These are phyloP conservation scores for Pardalotus punctatus DNA, from an alignment of 2,113 vertebrate species.

Conservation along the genomic window DNA sequence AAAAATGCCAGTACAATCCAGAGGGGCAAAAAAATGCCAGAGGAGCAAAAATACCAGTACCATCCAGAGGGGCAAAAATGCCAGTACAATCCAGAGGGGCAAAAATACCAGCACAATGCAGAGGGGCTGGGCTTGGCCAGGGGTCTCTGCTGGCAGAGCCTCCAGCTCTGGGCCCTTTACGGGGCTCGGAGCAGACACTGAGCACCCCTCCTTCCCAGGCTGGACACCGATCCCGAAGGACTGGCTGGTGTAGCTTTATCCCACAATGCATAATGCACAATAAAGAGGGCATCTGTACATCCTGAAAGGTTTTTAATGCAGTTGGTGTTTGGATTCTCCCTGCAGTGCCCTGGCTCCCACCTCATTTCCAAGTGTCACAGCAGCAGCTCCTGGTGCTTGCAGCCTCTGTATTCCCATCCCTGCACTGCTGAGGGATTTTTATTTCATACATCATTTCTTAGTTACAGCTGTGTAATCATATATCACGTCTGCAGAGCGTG, in stretches of 20 bases:
- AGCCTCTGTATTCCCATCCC: neutral
- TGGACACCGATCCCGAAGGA: neutral
- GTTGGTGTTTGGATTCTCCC: neutral
- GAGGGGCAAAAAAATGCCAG: no score
- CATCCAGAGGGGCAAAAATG: neutral
- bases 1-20: no score
- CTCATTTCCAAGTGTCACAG: neutral
- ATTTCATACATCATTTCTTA: constrained; percentile 40
- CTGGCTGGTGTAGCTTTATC: neutral
- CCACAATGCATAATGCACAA: neutral
- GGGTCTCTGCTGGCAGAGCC: neutral
- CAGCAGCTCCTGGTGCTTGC: neutral
- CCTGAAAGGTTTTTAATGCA: neutral
- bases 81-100: no score
- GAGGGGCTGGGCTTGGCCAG: neutral
- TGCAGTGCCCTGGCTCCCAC: neutral
- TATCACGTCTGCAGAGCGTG: neutral
- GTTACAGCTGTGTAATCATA: constrained; percentile 43
- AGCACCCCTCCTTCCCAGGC: neutral
- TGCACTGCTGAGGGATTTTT: constrained; percentile 1
- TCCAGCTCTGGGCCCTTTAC: neutral
- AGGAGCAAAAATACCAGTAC: neutral
- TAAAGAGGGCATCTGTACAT: neutral
- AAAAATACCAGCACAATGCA: neutral
- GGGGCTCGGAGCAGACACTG: neutral